Evolutionary conservation across 2,113 vertebrate genomes (phyloP).

Genomic region (Oreochromis tanganicae): DNA sequence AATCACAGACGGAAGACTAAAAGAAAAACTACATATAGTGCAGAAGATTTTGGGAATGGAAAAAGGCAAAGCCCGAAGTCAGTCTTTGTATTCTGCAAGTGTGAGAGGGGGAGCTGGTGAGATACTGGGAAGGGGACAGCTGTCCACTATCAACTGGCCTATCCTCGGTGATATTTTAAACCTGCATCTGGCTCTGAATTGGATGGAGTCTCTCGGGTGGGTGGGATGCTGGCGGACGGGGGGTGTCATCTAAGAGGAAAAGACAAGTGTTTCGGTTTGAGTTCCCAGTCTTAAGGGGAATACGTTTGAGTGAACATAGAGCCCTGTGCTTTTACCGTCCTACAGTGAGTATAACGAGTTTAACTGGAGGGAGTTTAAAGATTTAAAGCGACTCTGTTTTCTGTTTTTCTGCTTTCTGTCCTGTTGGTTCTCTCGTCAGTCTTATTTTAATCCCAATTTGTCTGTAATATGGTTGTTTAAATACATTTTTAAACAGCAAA

Average conservation of each 20-base stretch:
- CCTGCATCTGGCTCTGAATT: slow-evolving; percentile 43
- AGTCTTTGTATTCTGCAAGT: not conserved
- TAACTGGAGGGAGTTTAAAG: not conserved
- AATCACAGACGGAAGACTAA: not conserved
- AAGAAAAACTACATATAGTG: not conserved
- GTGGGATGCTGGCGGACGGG: slow-evolving; percentile 1
- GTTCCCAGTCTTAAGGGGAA: slow-evolving; percentile 22
- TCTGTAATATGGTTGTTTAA: not conserved
- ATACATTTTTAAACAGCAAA: not conserved
- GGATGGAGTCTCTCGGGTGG: slow-evolving; percentile 35
- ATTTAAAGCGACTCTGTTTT: not conserved
- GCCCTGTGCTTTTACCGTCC: not conserved
- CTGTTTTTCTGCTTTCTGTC: not conserved
- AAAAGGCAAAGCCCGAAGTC: not conserved
- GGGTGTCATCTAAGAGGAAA: slow-evolving; percentile 2
- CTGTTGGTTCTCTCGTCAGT: not conserved
- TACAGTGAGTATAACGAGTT: slow-evolving; percentile 49
- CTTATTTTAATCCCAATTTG: not conserved
- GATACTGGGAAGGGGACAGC: slow-evolving; percentile 59
- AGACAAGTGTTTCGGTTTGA: slow-evolving; percentile 23
- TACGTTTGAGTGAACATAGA: slow-evolving; percentile 15
- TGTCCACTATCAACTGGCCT: slow-evolving; percentile 35
- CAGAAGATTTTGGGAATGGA: not conserved
- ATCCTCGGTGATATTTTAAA: slow-evolving; percentile 72
- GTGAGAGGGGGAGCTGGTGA: not conserved